Conservation (phyloP, 2,113 vertebrate species). For the Axis porcinus region DNA sequence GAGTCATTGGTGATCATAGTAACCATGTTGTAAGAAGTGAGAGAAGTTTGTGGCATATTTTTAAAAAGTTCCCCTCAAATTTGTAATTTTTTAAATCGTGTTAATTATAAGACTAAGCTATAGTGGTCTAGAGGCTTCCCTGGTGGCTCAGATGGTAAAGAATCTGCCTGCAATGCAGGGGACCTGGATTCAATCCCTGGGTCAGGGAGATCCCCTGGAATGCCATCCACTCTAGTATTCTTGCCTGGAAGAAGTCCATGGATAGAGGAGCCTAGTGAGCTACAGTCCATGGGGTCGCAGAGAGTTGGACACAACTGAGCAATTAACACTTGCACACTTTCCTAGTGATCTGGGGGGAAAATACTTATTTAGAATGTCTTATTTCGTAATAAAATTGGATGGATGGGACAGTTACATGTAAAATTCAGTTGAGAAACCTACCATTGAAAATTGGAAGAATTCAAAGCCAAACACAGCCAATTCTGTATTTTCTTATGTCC, state of each 20-base stretch:
- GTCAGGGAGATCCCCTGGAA: neutral
- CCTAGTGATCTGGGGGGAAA: neutral
- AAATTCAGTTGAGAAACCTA: neutral
- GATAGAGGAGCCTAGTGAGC: neutral
- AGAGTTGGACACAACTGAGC: neutral
- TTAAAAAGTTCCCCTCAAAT: neutral
- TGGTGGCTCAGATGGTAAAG: neutral
- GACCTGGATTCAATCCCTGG: neutral
- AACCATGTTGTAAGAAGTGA: neutral
- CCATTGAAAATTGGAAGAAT: neutral
- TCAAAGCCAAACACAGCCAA: neutral
- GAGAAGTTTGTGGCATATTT: neutral
- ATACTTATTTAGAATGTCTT: neutral
- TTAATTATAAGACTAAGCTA: neutral
- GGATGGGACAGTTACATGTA: neutral
- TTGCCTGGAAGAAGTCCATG: neutral
- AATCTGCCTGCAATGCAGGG: neutral
- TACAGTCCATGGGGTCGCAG: neutral
- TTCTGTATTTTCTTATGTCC: neutral
- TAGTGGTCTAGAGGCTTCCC: neutral
- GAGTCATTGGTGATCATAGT: fast-evolving
- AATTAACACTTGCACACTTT: neutral
- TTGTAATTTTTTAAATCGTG: neutral
- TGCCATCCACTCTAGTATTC: neutral
- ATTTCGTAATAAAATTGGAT: neutral